These are phyloP conservation scores for Calyptomena viridis DNA, from an alignment of 2,113 vertebrate species.

Conservation along the genomic window DNA sequence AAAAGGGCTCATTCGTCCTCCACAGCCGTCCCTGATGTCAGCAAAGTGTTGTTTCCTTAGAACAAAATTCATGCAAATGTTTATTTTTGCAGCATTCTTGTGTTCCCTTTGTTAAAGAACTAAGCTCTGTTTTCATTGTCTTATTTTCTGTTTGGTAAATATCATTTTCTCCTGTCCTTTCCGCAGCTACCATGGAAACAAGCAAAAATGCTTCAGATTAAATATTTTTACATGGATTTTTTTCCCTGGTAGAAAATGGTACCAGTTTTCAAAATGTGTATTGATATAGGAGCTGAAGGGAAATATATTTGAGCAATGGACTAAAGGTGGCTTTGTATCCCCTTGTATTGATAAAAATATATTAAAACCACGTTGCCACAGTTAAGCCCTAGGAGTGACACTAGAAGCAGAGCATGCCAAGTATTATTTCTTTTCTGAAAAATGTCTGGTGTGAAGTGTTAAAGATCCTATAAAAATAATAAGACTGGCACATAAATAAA, in stretches of 20 bases:
- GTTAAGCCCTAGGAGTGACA: neutral
- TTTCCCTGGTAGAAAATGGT: neutral
- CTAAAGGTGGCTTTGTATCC: neutral
- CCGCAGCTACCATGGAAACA: conserved; percentile 76
- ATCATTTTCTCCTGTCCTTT: conserved; percentile 40
- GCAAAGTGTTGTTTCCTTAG: neutral
- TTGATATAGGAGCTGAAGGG: neutral
- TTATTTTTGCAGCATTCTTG: neutral
- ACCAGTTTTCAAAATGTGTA: neutral
- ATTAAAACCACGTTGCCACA: neutral
- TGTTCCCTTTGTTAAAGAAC: conserved; percentile 35
- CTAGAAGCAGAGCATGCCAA: neutral
- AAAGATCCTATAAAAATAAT: neutral
- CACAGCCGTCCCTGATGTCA: neutral
- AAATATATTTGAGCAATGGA: neutral
- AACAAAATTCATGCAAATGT: conserved; percentile 27
- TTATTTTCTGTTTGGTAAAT: conserved; percentile 68
- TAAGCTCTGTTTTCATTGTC: conserved; percentile 47
- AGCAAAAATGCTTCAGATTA: conserved; percentile 37
- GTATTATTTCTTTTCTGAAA: neutral
- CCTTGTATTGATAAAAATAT: conserved; percentile 10
- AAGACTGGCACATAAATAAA: neutral
- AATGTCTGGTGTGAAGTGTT: neutral
- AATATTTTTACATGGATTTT: conserved; percentile 59
- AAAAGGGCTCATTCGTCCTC: neutral